Evolutionary conservation across 2,797 vertebrate genomes (phyloP).

Genomic region (Myotis findleyi): DNA sequence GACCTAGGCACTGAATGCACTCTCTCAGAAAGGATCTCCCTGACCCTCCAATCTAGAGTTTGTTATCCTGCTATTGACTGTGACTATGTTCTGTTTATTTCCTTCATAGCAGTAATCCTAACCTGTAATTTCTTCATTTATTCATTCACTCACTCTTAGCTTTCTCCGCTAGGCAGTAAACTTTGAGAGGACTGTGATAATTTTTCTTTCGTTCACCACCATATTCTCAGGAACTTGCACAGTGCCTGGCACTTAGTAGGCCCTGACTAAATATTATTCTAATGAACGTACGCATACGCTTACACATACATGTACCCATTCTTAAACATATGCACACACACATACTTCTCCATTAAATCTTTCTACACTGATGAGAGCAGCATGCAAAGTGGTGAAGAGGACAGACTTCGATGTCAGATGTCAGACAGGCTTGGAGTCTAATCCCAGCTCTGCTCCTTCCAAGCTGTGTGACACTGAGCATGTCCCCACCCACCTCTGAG

Average conservation of each 20-base stretch:
- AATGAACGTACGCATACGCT: background rate
- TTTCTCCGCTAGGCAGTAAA: background rate
- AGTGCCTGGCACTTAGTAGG: background rate
- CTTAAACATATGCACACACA: background rate
- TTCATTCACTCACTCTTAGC: background rate
- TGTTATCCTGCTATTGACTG: background rate
- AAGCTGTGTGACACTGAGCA: background rate
- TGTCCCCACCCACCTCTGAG: background rate
- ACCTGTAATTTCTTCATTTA: background rate
- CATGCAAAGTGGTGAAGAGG: background rate
- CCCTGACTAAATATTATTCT: background rate
- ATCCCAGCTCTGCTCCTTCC: background rate
- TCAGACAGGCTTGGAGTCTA: background rate
- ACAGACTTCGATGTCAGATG: slow-evolving; percentile 3
- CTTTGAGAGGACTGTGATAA: background rate
- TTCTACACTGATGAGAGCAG: background rate
- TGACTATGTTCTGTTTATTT: background rate
- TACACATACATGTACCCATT: background rate
- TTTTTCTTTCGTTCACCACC: background rate
- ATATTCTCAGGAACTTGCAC: background rate
- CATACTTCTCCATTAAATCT: background rate
- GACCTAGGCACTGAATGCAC: background rate
- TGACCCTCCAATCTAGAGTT: background rate
- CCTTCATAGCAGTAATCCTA: background rate
- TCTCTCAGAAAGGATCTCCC: background rate